A percentile compares a stretch with the other conserved stretches of the same genome.
Evolutionary conservation across 2,888 invertebrate species (phyloP).

Genomic region (Cephalotes varians): DNA sequence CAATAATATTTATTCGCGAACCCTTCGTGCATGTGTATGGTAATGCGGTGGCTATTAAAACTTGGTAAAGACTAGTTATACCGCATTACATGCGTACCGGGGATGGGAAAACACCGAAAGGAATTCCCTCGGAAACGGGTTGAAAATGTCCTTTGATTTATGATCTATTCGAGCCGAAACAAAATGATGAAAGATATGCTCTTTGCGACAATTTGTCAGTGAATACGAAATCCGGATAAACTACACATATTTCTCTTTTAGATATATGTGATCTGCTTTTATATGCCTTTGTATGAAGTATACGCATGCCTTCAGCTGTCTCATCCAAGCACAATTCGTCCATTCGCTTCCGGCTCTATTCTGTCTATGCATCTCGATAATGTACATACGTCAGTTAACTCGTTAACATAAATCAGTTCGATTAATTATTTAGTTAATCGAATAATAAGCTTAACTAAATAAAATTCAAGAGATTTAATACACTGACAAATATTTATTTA

Average conservation of each 20-base stretch:
- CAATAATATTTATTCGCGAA: not conserved
- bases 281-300: not conserved
- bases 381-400: not conserved
- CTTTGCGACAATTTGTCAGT: conserved; percentile 50
- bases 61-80: conserved; percentile 37
- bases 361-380: not conserved
- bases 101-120: conserved; percentile 22
- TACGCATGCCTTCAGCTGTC: not conserved
- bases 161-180: conserved; percentile 49
- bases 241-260: conserved; percentile 43
- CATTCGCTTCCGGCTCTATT: not conserved
- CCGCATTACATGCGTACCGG: conserved; percentile 20
- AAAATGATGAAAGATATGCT: conserved; percentile 56
- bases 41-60: conserved; percentile 39
- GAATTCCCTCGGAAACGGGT: conserved; percentile 48
- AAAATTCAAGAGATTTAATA: not conserved
- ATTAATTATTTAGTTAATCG: too few species aligned
- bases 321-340: not conserved
- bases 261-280: conserved; percentile 17
- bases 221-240: conserved; percentile 37
- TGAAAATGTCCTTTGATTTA: conserved; percentile 52
- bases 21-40: not conserved
- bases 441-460: not conserved
- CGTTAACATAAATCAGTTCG: too few species aligned
- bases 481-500: not conserved